Base-by-base conservation (phyloP, 2,888 invertebrate species). In the Pycnomerus fuliginosus region DNA sequence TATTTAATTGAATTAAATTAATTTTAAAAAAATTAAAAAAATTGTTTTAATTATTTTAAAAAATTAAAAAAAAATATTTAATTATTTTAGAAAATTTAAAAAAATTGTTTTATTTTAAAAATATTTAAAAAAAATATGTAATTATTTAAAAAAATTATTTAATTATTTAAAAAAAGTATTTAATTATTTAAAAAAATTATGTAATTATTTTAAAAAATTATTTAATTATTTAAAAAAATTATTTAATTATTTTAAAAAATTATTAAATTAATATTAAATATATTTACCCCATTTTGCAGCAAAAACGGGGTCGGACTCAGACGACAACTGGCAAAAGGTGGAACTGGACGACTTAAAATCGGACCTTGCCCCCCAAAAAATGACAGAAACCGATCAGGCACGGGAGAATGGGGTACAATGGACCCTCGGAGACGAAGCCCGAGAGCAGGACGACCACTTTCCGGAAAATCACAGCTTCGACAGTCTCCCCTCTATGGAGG, bases 381-480 rank as follows among this genome's bases (percentile, higher is more conserved):
- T 34, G 34, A 15, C 34, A 5, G 41, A 43, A 29, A 20, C 5
- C 14, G 30, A 28, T 5, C 12, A 22, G 8, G 11, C 11, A 3
- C n/a, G 16, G 7, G 32, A 38, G 27, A 48, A 43, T 30, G 27
- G 16, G 13, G 56, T 68, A 25, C 61, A 62, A 5, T 62, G 65
- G 60, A 64, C 61, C 10, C 49, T 65, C 3, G 65, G 62, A 7
- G 61, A 59, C 16, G 68, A 65, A 34, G 50, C 47, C 16, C 53
- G 56, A 12, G 72, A 72, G 52, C 64, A 65, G 11, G 65, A 69
- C 36, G 80, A 80, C 46, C 72, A 68, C 10, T 80, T 80, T 62
- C 78, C 77, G 7, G 60, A 60, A 41, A 52, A 54, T 39, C 62
- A 56, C 33, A 49, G 56, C 28, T 41, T 51, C 14, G 62, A 68